Conservation (phyloP, 2,888 invertebrate species). For the Caenorhabditis uteleia region DNA sequence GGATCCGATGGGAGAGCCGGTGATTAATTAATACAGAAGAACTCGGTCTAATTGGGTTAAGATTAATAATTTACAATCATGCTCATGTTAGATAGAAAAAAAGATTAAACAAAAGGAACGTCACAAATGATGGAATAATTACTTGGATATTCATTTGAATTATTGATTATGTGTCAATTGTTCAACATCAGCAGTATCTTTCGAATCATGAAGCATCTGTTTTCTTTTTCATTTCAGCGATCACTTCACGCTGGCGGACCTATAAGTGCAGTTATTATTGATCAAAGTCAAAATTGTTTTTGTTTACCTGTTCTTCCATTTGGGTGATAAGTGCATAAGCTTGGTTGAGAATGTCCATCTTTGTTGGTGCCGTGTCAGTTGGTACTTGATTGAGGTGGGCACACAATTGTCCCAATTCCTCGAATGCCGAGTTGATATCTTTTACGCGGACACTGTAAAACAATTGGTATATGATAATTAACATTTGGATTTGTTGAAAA, state of each 20-base stretch:
- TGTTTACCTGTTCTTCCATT: constrained; percentile 89
- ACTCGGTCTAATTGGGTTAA: too few species aligned
- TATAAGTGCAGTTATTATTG: constrained; percentile 30
- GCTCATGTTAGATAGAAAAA: too few species aligned
- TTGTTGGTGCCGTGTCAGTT: constrained; percentile 93
- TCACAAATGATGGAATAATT: too few species aligned
- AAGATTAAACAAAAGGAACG: too few species aligned
- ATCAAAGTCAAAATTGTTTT: neutral
- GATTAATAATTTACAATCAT: too few species aligned
- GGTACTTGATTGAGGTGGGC: constrained; percentile 80
- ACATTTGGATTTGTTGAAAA: too few species aligned
- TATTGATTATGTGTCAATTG: too few species aligned
- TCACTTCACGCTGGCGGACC: constrained; percentile 82
- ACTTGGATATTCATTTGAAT: too few species aligned
- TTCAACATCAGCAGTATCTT: neutral
- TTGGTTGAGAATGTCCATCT: constrained; percentile 95
- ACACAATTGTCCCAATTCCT: constrained; percentile 97
- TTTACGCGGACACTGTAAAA: constrained; percentile 88
- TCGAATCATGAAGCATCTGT: constrained; percentile 8
- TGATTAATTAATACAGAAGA: too few species aligned
- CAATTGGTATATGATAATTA: neutral
- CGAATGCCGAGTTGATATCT: constrained; percentile 97
- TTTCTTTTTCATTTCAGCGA: constrained; percentile 41
- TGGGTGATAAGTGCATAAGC: constrained; percentile 98
- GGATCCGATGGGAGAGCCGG: too few species aligned